Evolutionary conservation across 2,797 vertebrate species (phyloP).

Genomic region (Coracias cyanogaster): DNA sequence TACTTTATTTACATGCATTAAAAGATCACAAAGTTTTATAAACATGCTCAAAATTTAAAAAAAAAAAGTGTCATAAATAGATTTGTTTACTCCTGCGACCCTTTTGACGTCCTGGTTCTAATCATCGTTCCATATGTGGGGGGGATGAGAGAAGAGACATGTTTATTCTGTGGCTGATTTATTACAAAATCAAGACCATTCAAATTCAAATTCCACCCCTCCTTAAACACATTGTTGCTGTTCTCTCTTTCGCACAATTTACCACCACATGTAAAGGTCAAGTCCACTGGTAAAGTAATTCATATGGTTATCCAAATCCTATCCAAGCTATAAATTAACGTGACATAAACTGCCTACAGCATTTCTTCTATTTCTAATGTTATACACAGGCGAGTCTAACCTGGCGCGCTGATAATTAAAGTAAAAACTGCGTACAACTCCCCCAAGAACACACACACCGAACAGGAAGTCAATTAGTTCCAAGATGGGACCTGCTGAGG

Average conservation of each 20-base stretch:
- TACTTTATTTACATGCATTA: background rate
- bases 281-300: slow-evolving; percentile 65
- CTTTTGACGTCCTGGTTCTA: slow-evolving; percentile 53
- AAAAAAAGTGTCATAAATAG: background rate
- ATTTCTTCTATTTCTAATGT: slow-evolving; percentile 44
- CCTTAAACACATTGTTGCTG: slow-evolving; percentile 41
- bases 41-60: background rate
- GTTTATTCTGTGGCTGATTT: slow-evolving; percentile 60
- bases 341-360: slow-evolving; percentile 61
- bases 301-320: slow-evolving; percentile 50
- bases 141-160: slow-evolving; percentile 1
- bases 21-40: background rate
- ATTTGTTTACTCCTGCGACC: background rate
- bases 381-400: slow-evolving; percentile 42
- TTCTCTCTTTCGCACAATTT: slow-evolving; percentile 21
- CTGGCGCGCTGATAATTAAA: slow-evolving; percentile 32
- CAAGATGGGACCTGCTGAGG: slow-evolving; percentile 17
- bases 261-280: slow-evolving; percentile 66
- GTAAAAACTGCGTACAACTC: background rate
- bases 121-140: slow-evolving; percentile 23
- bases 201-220: slow-evolving; percentile 40
- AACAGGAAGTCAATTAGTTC: background rate
- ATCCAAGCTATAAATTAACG: slow-evolving; percentile 61
- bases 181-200: slow-evolving; percentile 56
- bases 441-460: background rate